Evolutionary conservation across 2,888 invertebrate species (phyloP).

Genomic region (Theodoxus fluviatilis): DNA sequence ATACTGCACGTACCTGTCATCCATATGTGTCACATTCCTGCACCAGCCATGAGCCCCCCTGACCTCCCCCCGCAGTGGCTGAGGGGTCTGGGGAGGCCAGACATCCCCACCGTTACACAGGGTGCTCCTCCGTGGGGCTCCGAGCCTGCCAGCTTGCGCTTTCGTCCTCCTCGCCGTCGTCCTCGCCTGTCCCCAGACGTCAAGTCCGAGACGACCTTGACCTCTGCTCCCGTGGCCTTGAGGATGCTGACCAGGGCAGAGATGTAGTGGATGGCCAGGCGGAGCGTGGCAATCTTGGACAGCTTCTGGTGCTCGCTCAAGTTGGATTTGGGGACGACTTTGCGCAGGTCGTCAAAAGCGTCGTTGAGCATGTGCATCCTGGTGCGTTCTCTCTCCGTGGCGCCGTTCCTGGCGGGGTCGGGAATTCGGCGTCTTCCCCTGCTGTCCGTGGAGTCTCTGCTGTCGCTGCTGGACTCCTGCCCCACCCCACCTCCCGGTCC

Average conservation of each 20-base stretch:
- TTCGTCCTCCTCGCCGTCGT: slow-evolving; percentile 41
- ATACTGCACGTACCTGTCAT: too few relatives aligned
- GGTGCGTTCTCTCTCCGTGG: slow-evolving; percentile 61
- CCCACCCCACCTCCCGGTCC: too few relatives aligned
- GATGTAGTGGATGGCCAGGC: slow-evolving; percentile 65
- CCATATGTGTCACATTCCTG: too few relatives aligned
- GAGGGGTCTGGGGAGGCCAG: too few relatives aligned
- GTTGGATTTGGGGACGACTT: slow-evolving; percentile 62
- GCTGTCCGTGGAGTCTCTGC: too few relatives aligned
- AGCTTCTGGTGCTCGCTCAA: slow-evolving; percentile 63
- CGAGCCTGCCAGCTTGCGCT: slow-evolving; percentile 24
- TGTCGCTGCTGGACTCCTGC: too few relatives aligned
- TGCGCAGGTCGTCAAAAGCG: slow-evolving; percentile 63
- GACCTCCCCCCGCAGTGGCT: too few relatives aligned
- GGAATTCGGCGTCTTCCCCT: too few relatives aligned
- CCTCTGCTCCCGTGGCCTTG: slow-evolving; percentile 50
- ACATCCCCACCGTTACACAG: too few relatives aligned
- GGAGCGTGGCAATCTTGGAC: slow-evolving; percentile 65
- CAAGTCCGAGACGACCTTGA: slow-evolving; percentile 42
- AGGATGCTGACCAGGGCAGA: slow-evolving; percentile 54
- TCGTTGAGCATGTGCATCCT: slow-evolving; percentile 65
- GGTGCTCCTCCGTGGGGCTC: too few relatives aligned
- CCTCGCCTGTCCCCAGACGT: slow-evolving; percentile 47
- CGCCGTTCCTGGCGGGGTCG: slow-evolving; percentile 46
- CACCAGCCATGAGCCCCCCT: too few relatives aligned